Evolutionary conservation across 2,113 vertebrate species (phyloP), one percentile per base, ranked within the genome.

Genomic region (Nansenia antarctica): DNA sequence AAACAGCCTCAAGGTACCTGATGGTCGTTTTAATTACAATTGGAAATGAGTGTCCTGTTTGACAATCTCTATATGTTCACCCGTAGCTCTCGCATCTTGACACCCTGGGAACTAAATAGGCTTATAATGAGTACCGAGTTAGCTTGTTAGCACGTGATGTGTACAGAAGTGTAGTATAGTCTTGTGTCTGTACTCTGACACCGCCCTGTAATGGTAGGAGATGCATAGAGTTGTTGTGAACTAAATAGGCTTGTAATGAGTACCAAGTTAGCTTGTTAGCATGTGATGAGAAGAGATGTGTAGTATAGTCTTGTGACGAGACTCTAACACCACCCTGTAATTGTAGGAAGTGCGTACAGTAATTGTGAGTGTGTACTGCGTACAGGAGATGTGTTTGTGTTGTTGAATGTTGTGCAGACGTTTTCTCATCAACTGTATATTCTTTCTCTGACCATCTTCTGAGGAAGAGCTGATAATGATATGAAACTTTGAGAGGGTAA

Each of bases 1-100:
- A 93, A 92, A 93, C 90, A 93, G 90, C 91, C 91, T 91, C 90
- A 85, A 90, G 91, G 89, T 90, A 91, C 88, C 91, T 90, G 90
- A 92, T 91, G 91, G 91, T 88, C 91, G 85, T 86, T 93, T 91
- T 92, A 92, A 93, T 93, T 93, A 92, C 90, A 93, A 92, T 91
- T 93, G 90, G 90, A 92, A 93, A 93, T 93, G 84, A 91, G 90
- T 73, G 78, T 81, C 83, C 81, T 90, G 77, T 92, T 92, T 93
- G 91, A 92, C 90, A 89, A 86, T 87, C 88, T 80, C 88, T 90
- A 87, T 93, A 92, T 92, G 92, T 91, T 91, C 88, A 88, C 83
- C 66, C 81, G 84, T 74, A 82, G 85, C 81, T 73, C 83, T 20
- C 58, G 47, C 70, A 82, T 77, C 83, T 22, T 80, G 87, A 88